Percentiles rank a stretch among this genome's conserved stretches.
These are phyloP conservation scores for Salminus brasiliensis DNA, from an alignment of 2,113 vertebrate genomes.

Conservation along the genomic window DNA sequence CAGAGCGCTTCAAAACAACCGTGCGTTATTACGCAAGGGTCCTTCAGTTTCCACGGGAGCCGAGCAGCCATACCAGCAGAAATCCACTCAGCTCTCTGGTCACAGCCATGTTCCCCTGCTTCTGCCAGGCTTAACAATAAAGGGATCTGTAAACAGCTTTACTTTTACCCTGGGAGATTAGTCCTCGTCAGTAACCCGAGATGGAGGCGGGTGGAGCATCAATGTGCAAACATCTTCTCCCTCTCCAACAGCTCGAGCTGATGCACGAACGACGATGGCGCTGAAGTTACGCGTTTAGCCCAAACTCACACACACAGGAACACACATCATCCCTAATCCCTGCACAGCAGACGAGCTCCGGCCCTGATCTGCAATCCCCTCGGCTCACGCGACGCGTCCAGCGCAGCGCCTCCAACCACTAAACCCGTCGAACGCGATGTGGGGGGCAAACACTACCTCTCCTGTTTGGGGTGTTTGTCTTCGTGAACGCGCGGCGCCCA, in stretches of 20 bases:
- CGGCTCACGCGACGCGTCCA: no score
- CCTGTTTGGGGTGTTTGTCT: no score
- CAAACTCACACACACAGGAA: slow-evolving; percentile 23
- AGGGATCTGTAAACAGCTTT: slow-evolving; percentile 73
- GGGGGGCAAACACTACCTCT: no score
- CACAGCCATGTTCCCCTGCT: slow-evolving; percentile 65
- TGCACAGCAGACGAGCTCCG: neutral
- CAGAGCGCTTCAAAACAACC: neutral
- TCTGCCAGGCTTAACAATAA: slow-evolving; percentile 69
- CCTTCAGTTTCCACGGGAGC: slow-evolving; percentile 64
- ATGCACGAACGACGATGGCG: neutral
- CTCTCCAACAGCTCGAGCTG: neutral
- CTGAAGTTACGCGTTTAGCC: slow-evolving; percentile 20
- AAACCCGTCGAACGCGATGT: no score
- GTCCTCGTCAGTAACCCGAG: slow-evolving; percentile 47
- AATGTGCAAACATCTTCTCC: slow-evolving; percentile 40
- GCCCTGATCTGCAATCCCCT: neutral
- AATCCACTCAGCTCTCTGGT: slow-evolving; percentile 65
- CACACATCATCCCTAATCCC: neutral
- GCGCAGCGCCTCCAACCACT: no score
- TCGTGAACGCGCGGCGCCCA: slow-evolving; percentile 58
- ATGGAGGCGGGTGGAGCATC: slow-evolving; percentile 32
- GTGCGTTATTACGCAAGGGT: neutral
- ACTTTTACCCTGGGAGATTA: slow-evolving; percentile 65
- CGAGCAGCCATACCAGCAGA: slow-evolving; percentile 58